Conservation (phyloP, 2,888 invertebrate genomes). For the Ornithoptera alexandrae region DNA sequence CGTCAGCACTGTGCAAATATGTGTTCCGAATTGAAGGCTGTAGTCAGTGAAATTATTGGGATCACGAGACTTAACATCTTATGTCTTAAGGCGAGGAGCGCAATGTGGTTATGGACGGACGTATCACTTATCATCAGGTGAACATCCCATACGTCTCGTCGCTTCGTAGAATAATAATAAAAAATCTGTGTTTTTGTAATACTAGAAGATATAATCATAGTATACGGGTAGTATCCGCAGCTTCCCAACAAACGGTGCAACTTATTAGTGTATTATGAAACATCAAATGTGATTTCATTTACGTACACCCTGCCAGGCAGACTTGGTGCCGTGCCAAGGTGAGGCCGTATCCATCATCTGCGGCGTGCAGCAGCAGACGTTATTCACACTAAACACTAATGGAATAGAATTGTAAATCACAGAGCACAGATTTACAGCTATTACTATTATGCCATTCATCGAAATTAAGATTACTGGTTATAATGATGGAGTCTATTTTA, state of each 20-base stretch:
- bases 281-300: conserved; percentile 12
- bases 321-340: conserved; percentile 40
- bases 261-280: neutral
- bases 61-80: no score
- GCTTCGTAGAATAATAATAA: neutral
- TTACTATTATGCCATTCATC: no score
- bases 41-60: no score
- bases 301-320: conserved; percentile 29
- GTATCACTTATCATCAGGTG: neutral
- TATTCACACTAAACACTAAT: conserved; percentile 32
- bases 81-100: no score
- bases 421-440: neutral
- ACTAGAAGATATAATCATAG: no score
- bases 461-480: conserved; percentile 10
- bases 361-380: conserved; percentile 21
- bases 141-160: neutral
- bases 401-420: conserved; percentile 18
- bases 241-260: no score
- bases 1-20: no score
- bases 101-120: neutral
- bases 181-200: neutral
- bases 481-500: conserved; percentile 8
- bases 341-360: conserved; percentile 31
- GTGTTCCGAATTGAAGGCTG: no score
- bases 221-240: no score